Evolutionary conservation across 2,888 invertebrate species (phyloP).

Genomic region (Biston betularia): DNA sequence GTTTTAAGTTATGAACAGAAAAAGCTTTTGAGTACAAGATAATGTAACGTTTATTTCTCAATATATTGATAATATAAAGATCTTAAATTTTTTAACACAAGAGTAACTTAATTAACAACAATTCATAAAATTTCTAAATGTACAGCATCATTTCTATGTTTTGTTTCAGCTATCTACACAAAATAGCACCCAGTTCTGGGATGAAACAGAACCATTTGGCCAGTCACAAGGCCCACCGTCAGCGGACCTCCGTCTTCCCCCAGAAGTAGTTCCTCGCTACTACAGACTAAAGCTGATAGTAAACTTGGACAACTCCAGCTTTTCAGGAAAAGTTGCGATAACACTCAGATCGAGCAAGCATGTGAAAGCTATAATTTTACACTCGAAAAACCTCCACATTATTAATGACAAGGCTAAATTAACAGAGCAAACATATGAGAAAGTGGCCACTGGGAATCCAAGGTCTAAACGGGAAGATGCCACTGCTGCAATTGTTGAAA

Average conservation of each 20-base stretch:
- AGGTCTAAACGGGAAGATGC: slow-evolving; percentile 58
- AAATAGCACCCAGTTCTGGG: slow-evolving; percentile 69
- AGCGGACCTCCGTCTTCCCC: slow-evolving; percentile 75
- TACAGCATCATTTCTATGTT: background rate
- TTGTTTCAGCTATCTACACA: slow-evolving; percentile 48
- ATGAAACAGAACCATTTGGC: slow-evolving; percentile 75
- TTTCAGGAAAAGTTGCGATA: slow-evolving; percentile 79
- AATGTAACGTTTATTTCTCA: no score
- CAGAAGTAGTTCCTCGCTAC: slow-evolving; percentile 80
- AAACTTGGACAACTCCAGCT: slow-evolving; percentile 76
- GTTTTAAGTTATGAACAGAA: slow-evolving; percentile 38
- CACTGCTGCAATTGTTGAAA: slow-evolving; percentile 30
- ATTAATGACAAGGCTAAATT: slow-evolving; percentile 65
- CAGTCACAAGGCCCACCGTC: slow-evolving; percentile 56
- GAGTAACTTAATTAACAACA: no score
- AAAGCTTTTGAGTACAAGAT: background rate
- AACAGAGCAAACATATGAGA: slow-evolving; percentile 79
- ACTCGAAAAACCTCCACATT: slow-evolving; percentile 79
- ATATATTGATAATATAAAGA: no score
- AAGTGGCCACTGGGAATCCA: slow-evolving; percentile 57
- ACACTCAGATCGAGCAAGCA: slow-evolving; percentile 71
- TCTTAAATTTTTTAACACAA: no score
- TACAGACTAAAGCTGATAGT: slow-evolving; percentile 86
- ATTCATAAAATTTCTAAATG: no score
- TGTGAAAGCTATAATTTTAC: slow-evolving; percentile 80